These are phyloP conservation scores for Diadophis punctatus DNA, from an alignment of 2,113 vertebrate species.

Conservation along the genomic window DNA sequence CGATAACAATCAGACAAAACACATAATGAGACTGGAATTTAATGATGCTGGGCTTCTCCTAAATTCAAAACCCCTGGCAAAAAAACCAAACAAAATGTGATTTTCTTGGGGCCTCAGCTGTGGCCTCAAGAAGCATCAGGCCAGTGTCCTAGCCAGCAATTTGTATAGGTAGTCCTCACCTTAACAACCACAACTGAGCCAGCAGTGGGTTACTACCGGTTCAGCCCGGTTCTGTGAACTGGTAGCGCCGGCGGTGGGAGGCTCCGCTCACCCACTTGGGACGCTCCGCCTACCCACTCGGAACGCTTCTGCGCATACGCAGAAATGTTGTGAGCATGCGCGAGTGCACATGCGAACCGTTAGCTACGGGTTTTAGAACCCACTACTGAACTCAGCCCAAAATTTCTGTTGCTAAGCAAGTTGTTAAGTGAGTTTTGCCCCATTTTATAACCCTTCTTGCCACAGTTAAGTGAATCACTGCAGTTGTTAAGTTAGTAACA, in stretches of 20 bases:
- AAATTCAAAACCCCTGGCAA: fast-evolving
- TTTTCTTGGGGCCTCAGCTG: fast-evolving
- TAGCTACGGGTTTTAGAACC: too few relatives aligned
- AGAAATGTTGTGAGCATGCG: too few relatives aligned
- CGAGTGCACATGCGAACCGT: too few relatives aligned
- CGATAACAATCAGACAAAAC: constrained; percentile 1
- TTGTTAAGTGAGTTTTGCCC: neutral
- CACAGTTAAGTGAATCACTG: neutral
- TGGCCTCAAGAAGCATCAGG: neutral
- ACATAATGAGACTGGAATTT: too few relatives aligned
- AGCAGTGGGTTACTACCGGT: too few relatives aligned
- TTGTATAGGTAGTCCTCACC: neutral
- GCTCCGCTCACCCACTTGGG: too few relatives aligned
- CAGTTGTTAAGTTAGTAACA: neutral
- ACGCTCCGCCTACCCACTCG: too few relatives aligned
- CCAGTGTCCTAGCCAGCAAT: neutral
- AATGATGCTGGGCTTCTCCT: neutral
- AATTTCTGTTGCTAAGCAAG: neutral
- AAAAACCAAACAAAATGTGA: fast-evolving
- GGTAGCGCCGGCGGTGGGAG: too few relatives aligned
- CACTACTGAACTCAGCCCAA: neutral
- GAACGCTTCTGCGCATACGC: too few relatives aligned
- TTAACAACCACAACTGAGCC: neutral
- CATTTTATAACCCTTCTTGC: neutral
- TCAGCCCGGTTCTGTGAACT: too few relatives aligned